Evolutionary conservation across 2,888 invertebrate genomes (phyloP).

Genomic region (Meteorus colon): DNA sequence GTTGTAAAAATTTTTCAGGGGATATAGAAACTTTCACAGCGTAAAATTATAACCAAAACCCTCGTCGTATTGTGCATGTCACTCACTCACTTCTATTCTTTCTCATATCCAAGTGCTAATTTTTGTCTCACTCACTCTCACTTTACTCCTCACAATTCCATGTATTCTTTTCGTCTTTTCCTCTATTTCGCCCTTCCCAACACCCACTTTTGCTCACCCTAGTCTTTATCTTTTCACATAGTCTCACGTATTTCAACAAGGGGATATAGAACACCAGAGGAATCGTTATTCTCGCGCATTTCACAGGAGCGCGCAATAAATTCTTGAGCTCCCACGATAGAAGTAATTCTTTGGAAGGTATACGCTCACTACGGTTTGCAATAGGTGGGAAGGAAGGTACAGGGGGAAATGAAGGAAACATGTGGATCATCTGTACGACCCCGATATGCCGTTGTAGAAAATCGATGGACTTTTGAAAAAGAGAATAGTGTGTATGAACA

Average conservation of each 20-base stretch:
- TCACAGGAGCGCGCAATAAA: constrained; percentile 52
- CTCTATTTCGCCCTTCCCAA: constrained; percentile 13
- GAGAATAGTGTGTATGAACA: background rate
- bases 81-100: constrained; percentile 10
- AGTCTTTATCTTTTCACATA: constrained; percentile 16
- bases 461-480: constrained; percentile 22
- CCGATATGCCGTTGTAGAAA: constrained; percentile 22
- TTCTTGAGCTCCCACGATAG: constrained; percentile 53
- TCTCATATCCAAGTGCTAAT: constrained; percentile 3
- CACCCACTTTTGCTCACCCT: background rate
- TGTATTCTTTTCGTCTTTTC: constrained; percentile 5
- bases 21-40: constrained; percentile 31
- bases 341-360: constrained; percentile 49
- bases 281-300: constrained; percentile 51
- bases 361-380: constrained; percentile 34
- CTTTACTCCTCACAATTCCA: background rate
- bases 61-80: constrained; percentile 11
- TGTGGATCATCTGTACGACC: constrained; percentile 20
- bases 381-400: background rate
- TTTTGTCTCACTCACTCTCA: background rate
- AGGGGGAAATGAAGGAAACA: constrained; percentile 18
- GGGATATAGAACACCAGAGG: constrained; percentile 38
- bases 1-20: constrained; percentile 34
- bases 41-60: constrained; percentile 30
- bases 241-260: constrained; percentile 30